Base-by-base conservation (phyloP, 2,888 invertebrate genomes). In the Patella pellucida region DNA sequence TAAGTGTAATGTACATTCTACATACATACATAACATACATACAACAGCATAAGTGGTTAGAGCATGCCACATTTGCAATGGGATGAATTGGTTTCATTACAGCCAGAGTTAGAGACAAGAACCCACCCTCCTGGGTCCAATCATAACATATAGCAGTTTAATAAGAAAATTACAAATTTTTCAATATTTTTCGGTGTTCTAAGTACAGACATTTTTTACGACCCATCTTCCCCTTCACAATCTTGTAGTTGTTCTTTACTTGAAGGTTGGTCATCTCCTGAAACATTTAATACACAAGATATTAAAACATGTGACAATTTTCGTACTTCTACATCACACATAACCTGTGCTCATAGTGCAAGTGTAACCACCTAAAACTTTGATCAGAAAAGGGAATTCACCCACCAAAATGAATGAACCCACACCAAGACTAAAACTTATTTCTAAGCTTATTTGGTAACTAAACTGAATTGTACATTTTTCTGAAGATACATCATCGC, bases 251-350 rank as follows among this genome's bases (percentile, higher is more conserved):
- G 76, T 69, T 83, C 80, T 62, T 75, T 73, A 92, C 96, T 96
- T 93, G 96, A 96, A 90, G 95, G 95, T 93, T 97, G 96, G 85
- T 95, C 94, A 91, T 96, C 96, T 96, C 92, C 52, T 93, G 93
- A 92, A 75, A 69, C 71, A 73, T 75, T 19, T 67, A 74, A 19
- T 69, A 27, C 16, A 62, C 16, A 62, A 41, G 41, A 41, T 41
- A 41, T 41, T 41, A 41, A 41, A 41, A 0, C 41, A 31, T 31
- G 4, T 41, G 41, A 41, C 41, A 41, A 41, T 5, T 31, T 31
- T 31, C 31, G 7, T 31, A 31, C 0, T 0, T 31, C 31, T 31
- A 31, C 5, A 31, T 31, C 31, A 5, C 31, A 7, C 31, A 31
- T 31, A 41, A 41, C 9, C 7, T 41, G 41, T 41, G 41, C 41